Evolutionary conservation across 2,888 invertebrate species (phyloP), one percentile per base, ranked within the genome.

Genomic region (Lypha dubia): DNA sequence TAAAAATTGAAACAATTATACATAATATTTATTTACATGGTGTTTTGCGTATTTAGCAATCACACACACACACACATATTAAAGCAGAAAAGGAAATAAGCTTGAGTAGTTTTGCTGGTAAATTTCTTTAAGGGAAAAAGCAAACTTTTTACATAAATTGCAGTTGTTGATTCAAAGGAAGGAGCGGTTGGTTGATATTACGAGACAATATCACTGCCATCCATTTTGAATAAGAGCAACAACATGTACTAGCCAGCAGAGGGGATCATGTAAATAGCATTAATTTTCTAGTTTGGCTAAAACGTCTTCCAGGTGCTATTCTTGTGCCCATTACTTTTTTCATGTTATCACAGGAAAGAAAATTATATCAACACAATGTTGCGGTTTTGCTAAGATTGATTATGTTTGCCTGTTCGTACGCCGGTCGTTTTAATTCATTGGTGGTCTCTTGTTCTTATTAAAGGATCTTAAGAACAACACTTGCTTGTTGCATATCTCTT

Each of bases 31-130:
- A 17, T 38, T 46, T 51, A 46, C 56, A 46, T 81, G 56, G 49
- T n/a, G 63, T 28, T 53, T 74, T 75, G 68, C 68, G 60, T 49
- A 28, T 6, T 22, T 53, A n/a, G 22, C n/a, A 35, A 28, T n/a
- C n/a, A n/a, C n/a, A n/a, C n/a, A n/a, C n/a, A n/a, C n/a, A 35
- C 20, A 0, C 24, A n/a, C 22, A 24, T 11, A 75, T 44, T 35
- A 73, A 79, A 70, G 46, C 24, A 20, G 32, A 53, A 62, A 44
- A 84, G 32, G 84, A 84, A 81, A 74, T 75, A 81, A 79, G 84
- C 81, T 84, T 81, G 76, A 84, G 74, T 84, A 68, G 77, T 41
- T 81, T 84, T 84, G 77, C 58, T 70, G 49, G 49, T 79, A 13
- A 63, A 65, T 71, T 63, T 76, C 62, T 71, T 70, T 3, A 28